Conservation (phyloP, 30 jellyfish, hydroid and myxozoan species). For the Catostylus mosaicus region DNA sequence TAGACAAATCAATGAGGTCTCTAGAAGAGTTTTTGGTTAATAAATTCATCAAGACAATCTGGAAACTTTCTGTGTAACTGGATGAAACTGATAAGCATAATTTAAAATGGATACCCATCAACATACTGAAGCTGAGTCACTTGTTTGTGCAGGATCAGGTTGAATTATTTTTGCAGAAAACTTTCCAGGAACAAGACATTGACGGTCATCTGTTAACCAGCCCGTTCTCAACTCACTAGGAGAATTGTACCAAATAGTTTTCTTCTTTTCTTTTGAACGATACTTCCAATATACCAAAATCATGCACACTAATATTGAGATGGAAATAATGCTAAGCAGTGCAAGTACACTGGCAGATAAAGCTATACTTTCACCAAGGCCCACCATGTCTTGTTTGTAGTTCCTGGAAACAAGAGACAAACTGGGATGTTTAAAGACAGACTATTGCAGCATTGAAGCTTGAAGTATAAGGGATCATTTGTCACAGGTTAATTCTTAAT, state of each 20-base stretch:
- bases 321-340: constrained; percentile 63
- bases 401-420: not conserved
- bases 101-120: not conserved
- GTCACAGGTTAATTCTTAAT: not conserved
- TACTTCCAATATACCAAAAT: constrained; percentile 73
- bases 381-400: not conserved
- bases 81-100: too few species aligned
- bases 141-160: constrained; percentile 56
- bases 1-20: too few species aligned
- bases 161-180: constrained; percentile 81
- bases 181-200: constrained; percentile 91
- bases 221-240: constrained; percentile 63
- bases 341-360: constrained; percentile 72
- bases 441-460: not conserved
- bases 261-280: constrained; percentile 47
- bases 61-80: too few species aligned
- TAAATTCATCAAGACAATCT: too few species aligned
- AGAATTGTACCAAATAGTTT: constrained; percentile 43
- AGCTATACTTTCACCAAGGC: constrained; percentile 27
- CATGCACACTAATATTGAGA: constrained; percentile 64
- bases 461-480: not conserved
- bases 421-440: not conserved
- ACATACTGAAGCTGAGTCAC: constrained; percentile 34
- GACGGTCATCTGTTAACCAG: constrained; percentile 82
- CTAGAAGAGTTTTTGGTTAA: too few species aligned